phyloP scores from a whole-genome alignment of 2,797 vertebrate species.

The Fistularia commersonii region DNA sequence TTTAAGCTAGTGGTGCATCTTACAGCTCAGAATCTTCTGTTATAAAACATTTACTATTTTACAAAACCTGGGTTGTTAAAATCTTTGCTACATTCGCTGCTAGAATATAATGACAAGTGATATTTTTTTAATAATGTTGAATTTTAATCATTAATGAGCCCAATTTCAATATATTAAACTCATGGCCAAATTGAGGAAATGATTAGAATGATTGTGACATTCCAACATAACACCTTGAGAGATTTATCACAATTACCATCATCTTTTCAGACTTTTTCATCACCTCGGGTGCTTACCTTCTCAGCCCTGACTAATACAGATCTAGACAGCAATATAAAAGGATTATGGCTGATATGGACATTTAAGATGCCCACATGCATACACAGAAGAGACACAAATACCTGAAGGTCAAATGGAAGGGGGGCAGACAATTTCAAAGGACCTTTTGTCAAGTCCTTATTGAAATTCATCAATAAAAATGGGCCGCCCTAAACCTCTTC shows the following conservation, averaged over 20 bases:
- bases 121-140: constrained; percentile 20
- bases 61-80: no score
- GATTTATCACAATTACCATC: constrained; percentile 48
- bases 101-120: constrained; percentile 11
- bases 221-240: constrained; percentile 37
- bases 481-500: constrained; percentile 67
- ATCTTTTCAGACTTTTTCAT: constrained; percentile 47
- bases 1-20: no score
- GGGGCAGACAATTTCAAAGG: constrained; percentile 51
- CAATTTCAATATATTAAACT: constrained; percentile 41
- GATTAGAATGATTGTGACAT: constrained; percentile 34
- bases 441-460: constrained; percentile 67
- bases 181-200: constrained; percentile 28
- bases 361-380: constrained; percentile 40
- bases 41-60: no score
- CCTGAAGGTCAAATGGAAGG: constrained; percentile 61
- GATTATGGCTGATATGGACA: constrained; percentile 51
- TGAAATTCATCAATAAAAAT: constrained; percentile 74
- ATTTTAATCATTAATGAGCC: constrained; percentile 32
- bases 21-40: no score
- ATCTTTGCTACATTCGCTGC: not conserved
- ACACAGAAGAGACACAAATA: constrained; percentile 50
- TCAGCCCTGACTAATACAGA: constrained; percentile 38
- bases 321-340: constrained; percentile 39
- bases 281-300: constrained; percentile 33